Base-by-base conservation (phyloP, 2,888 invertebrate genomes). In the Sipha maydis region DNA sequence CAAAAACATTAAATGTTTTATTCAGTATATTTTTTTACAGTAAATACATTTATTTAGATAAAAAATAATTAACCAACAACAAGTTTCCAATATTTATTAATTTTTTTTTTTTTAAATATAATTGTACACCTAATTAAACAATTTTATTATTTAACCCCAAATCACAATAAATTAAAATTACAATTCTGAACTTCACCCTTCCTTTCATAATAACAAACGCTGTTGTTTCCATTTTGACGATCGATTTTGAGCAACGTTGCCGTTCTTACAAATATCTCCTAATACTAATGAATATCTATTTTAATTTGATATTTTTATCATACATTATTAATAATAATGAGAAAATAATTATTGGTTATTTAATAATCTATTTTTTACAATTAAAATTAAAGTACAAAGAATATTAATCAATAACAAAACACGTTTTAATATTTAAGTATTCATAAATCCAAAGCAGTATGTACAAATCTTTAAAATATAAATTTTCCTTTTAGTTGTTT, bases 241-340 rank as follows among this genome's bases (percentile, higher is more conserved):
- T 85, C 85, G 85, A 85, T 85, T 77, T 85, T 17, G 69, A 78
- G 69, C 85, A 31, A 85, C 78, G 85, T 85, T 85, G 85, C 85
- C 85, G 54, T 78, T 85, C 69, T 28, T 31, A 54, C 25, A 85
- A 69, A 85, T 78, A 78, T 78, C 67, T 85, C 41, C 31, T 4
- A 34, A 61, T 25, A 41, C 75, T 17, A 56, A 75, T 41, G 25
- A 11, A 76, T 76, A 84, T 1, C 5, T 41, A 84, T 80, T n/a
- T n/a, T 67, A 67, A 34, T 73, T 34, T 69, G n/a, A 69, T 11
- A 41, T 82, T 69, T 69, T 82, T 69, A 28, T 41, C 9, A 9
- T 9, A 9, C 41, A 3, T 48, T 48, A 14, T 2, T 48, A 11
- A 48, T 48, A 3, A 14, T 48, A 48, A 48, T 48, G 48, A 48